Conservation (phyloP, 2,888 invertebrate genomes). For the Heliconius cydno region DNA sequence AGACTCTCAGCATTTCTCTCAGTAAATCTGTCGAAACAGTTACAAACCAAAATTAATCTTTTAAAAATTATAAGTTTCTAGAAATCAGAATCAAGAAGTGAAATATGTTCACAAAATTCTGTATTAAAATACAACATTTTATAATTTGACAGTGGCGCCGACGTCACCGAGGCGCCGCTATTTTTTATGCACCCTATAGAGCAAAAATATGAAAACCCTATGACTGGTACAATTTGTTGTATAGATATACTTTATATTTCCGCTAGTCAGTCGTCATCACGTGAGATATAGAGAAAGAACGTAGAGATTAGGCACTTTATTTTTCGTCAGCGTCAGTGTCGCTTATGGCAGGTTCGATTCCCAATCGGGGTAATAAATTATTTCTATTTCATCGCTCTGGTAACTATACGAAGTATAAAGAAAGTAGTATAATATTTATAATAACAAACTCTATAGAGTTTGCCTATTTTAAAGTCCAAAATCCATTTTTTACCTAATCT, state of each 20-base stretch:
- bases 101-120: neutral
- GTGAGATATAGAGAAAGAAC: neutral
- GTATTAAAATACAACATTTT: neutral
- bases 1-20: too few species aligned
- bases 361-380: too few species aligned
- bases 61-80: too few species aligned
- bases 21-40: too few species aligned
- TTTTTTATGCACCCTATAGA: conserved; percentile 44
- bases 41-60: too few species aligned
- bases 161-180: conserved; percentile 36
- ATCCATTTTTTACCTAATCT: neutral
- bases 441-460: neutral
- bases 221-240: neutral
- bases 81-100: too few species aligned
- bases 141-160: conserved; percentile 33
- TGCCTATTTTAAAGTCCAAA: neutral
- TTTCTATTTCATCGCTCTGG: too few species aligned
- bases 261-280: neutral
- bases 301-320: neutral
- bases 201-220: conserved; percentile 16
- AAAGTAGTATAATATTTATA: neutral
- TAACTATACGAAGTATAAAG: too few species aligned
- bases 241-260: neutral
- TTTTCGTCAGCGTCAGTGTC: neutral
- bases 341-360: too few species aligned